These are phyloP conservation scores for Sepiola atlantica DNA, from an alignment of 2,888 invertebrate genomes.

Conservation along the genomic window DNA sequence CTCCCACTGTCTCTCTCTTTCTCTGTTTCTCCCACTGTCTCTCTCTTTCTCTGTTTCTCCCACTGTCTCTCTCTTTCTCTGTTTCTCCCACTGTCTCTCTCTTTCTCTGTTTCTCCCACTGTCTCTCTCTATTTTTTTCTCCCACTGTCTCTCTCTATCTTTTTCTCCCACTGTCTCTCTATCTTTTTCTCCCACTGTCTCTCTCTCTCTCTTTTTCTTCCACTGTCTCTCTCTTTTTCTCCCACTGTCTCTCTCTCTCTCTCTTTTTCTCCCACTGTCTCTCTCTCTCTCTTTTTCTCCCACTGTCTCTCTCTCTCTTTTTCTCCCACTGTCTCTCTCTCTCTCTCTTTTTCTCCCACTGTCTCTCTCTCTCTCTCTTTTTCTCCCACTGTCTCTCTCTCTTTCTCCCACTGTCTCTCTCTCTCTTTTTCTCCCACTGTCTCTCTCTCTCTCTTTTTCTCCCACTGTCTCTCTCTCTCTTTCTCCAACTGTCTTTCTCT, in stretches of 20 bases:
- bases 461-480: no score
- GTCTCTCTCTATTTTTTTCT: neutral
- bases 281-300: neutral
- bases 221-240: neutral
- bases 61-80: neutral
- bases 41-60: neutral
- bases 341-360: no score
- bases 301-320: neutral
- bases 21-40: neutral
- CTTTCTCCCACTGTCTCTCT: no score
- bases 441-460: no score
- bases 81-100: no score
- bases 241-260: neutral
- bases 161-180: no score
- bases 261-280: neutral
- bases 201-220: neutral
- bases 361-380: neutral
- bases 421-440: no score
- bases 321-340: neutral
- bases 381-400: neutral
- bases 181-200: neutral
- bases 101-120: neutral
- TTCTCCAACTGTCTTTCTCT: no score
- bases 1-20: neutral
- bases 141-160: neutral